These are phyloP conservation scores for Drosophila leontia DNA, from an alignment of 1,140 invertebrate species.

Conservation along the genomic window DNA sequence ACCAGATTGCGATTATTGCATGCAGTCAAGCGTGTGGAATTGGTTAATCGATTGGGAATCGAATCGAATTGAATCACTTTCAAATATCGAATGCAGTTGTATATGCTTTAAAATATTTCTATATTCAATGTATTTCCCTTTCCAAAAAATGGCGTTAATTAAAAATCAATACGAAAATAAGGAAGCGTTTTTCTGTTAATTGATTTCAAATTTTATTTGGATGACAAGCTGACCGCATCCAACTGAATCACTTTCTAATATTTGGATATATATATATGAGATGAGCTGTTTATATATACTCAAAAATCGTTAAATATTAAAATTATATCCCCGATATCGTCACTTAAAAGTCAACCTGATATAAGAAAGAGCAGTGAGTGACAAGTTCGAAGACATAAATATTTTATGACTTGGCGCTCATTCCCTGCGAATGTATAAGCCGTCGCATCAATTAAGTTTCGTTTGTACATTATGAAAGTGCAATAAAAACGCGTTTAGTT, in stretches of 20 bases:
- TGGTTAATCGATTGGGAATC: constrained; percentile 23
- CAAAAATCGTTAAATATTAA: not conserved
- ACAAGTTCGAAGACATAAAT: constrained; percentile 11
- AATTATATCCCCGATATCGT: not conserved
- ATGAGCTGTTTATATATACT: not conserved
- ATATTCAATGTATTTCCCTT: not conserved
- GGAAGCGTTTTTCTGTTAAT: constrained; percentile 3
- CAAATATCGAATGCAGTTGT: constrained; percentile 1
- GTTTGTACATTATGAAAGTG: constrained; percentile 21
- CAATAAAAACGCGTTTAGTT: constrained; percentile 18
- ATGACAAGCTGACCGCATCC: not conserved
- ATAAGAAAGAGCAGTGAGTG: not conserved
- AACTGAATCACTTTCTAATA: constrained; percentile 20
- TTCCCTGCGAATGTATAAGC: not conserved
- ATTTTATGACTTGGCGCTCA: constrained; percentile 18
- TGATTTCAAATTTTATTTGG: not conserved
- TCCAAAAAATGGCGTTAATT: not conserved
- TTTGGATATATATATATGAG: not conserved
- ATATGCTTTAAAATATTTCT: not conserved
- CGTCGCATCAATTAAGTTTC: constrained; percentile 3
- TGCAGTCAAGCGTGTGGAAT: constrained; percentile 9
- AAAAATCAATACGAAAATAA: not conserved
- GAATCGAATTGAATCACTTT: constrained; percentile 1
- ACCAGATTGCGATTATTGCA: constrained; percentile 8
- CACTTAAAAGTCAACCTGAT: not conserved